A percentile compares a stretch with the other conserved stretches of the same genome.
These are phyloP conservation scores for Xestia rhomboidea DNA, from an alignment of 2,888 invertebrate species.

Conservation along the genomic window DNA sequence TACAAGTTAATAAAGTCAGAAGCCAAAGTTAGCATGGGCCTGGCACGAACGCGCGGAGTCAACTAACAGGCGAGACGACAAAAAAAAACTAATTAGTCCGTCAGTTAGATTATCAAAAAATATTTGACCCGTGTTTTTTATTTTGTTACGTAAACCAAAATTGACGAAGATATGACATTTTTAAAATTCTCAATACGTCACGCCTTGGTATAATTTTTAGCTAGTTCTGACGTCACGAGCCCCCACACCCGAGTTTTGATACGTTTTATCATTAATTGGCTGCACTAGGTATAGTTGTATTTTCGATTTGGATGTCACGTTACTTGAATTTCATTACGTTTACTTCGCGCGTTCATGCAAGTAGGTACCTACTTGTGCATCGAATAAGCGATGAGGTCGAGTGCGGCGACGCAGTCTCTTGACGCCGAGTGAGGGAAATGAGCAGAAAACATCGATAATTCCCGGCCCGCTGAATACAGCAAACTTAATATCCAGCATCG, in stretches of 20 bases:
- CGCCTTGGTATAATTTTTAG: too few species aligned
- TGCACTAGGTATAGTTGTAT: neutral
- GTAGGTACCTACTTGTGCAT: neutral
- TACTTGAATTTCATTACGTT: neutral
- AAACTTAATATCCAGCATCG: slow-evolving; percentile 29
- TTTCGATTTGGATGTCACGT: neutral
- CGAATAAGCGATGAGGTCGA: slow-evolving; percentile 50
- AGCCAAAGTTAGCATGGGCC: slow-evolving; percentile 19
- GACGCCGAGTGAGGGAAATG: slow-evolving; percentile 59
- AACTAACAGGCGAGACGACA: too few species aligned
- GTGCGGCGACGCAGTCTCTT: slow-evolving; percentile 63
- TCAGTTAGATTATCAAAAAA: too few species aligned
- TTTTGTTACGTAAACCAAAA: too few species aligned
- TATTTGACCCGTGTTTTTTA: too few species aligned
- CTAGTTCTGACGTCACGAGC: too few species aligned
- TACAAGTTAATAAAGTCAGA: slow-evolving; percentile 28
- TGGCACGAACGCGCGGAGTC: neutral
- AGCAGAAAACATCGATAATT: slow-evolving; percentile 66
- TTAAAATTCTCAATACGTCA: too few species aligned
- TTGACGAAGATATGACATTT: too few species aligned
- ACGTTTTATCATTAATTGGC: too few species aligned
- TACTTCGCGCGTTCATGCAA: neutral
- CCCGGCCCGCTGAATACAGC: slow-evolving; percentile 43
- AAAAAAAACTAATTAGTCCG: too few species aligned
- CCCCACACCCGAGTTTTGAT: too few species aligned